Percentiles rank a stretch among this genome's conserved stretches.
Conservation (phyloP, 2,888 invertebrate species). For the Schizaphis graminum region DNA sequence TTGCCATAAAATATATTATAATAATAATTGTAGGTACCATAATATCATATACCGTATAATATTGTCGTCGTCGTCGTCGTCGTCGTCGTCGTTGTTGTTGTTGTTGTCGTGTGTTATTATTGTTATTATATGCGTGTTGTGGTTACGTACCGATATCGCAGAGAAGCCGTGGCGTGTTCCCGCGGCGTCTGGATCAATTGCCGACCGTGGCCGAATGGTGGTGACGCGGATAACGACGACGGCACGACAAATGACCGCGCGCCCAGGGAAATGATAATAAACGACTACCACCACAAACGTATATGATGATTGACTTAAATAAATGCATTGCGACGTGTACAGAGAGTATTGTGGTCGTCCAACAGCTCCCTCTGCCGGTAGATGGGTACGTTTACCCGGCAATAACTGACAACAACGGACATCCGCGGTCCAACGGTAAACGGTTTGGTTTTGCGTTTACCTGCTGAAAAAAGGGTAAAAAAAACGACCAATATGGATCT, state of each 20-base stretch:
- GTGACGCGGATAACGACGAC: background rate
- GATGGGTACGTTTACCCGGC: background rate
- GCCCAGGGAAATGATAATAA: constrained; percentile 16
- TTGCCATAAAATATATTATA: background rate
- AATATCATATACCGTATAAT: background rate
- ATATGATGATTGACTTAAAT: constrained; percentile 28
- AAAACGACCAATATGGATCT: background rate
- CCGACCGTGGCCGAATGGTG: background rate
- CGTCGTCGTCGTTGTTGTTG: background rate
- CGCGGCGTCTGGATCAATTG: background rate
- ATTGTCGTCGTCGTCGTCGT: background rate
- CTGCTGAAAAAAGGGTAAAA: background rate
- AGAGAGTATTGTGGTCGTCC: background rate
- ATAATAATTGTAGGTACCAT: background rate
- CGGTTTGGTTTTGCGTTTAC: background rate
- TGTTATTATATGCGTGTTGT: background rate
- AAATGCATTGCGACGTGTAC: constrained; percentile 16
- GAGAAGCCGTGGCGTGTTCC: background rate
- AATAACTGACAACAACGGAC: background rate
- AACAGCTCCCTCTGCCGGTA: constrained; percentile 60
- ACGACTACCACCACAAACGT: constrained; percentile 29
- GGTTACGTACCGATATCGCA: background rate
- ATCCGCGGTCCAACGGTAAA: background rate
- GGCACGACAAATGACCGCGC: constrained; percentile 6
- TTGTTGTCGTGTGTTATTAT: background rate